Base-by-base conservation (phyloP, 1,140 invertebrate genomes). In the Aplysia californica region DNA sequence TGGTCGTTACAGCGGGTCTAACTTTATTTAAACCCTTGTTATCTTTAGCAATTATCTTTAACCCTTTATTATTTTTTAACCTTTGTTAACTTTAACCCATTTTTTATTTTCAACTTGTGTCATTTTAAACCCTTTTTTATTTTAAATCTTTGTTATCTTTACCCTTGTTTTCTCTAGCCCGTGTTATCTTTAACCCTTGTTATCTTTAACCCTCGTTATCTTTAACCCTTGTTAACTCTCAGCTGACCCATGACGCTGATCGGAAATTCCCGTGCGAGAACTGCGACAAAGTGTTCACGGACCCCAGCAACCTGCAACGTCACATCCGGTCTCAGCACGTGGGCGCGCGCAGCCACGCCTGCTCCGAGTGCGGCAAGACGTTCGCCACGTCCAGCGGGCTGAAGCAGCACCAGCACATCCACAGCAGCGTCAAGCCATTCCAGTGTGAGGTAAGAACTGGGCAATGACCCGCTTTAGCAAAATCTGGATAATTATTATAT, bases 321-420 rank as follows among this genome's bases (percentile, higher is more conserved):
- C 97, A 99, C 92, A 98, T 99, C 87, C 93, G 97, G 83, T 94
- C 94, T 55, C 94, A 96, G 87, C 97, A 98, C 94, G 94, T 95
- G 26, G 96, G 96, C 21, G 96, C 96, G 3, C 92, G 96, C 83
- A 95, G 95, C 84, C 97, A 99, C 93, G 96, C 97, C 71, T 99
- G 98, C 89, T 93, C 94, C 65, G 97, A 99, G 91, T 99, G 98
- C 90, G 98, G 97, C 72, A 99, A 99, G 91, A 98, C 97, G 59
- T 99, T 99, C 90, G 96, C 95, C 15, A 98, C 97, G 31, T 96
- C 95, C 66, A 98, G 96, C 59, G 98, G 98, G 10, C 92, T 99
- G 39, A 99, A 99, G 90, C 98, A 99, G 89, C 98, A 99, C 91
- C 97, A 96, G 33, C 98, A 99, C 91, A 99, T 99, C 79, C 98